Evolutionary conservation across 2,113 vertebrate genomes (phyloP).

Genomic region (Irena cyanogastra): DNA sequence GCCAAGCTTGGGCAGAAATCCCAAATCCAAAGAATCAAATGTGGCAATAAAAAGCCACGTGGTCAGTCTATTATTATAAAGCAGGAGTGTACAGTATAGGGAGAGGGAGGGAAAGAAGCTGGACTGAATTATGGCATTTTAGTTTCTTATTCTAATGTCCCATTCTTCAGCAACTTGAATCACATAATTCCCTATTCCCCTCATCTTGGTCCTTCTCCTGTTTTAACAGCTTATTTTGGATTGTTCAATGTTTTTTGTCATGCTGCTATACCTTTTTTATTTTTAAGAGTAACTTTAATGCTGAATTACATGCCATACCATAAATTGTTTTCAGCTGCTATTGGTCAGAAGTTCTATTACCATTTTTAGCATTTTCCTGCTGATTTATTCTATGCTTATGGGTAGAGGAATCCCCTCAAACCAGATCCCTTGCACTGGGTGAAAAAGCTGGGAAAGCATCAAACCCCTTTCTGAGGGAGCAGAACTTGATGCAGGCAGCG

Average conservation of each 20-base stretch:
- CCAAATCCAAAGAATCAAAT: neutral
- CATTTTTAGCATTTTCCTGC: neutral
- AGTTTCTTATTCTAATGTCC: neutral
- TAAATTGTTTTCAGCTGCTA: neutral
- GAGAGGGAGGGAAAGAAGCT: neutral
- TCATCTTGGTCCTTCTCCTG: neutral
- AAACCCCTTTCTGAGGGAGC: neutral
- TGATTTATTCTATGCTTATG: neutral
- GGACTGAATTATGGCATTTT: neutral
- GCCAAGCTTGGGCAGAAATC: neutral
- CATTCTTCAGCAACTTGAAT: neutral
- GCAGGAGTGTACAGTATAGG: neutral
- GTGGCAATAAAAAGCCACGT: neutral
- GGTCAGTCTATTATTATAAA: neutral
- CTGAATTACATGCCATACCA: neutral
- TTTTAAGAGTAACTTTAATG: neutral
- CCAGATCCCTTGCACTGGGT: neutral
- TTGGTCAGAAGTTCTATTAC: neutral
- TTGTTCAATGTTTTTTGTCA: neutral
- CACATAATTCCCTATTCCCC: accelerated
- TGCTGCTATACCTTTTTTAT: accelerated
- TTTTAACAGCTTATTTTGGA: neutral
- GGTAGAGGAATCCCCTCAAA: neutral
- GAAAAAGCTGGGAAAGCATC: neutral
- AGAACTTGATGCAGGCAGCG: neutral